phyloP scores from a whole-genome alignment of 2,888 invertebrate species.

The Netelia inedita region DNA sequence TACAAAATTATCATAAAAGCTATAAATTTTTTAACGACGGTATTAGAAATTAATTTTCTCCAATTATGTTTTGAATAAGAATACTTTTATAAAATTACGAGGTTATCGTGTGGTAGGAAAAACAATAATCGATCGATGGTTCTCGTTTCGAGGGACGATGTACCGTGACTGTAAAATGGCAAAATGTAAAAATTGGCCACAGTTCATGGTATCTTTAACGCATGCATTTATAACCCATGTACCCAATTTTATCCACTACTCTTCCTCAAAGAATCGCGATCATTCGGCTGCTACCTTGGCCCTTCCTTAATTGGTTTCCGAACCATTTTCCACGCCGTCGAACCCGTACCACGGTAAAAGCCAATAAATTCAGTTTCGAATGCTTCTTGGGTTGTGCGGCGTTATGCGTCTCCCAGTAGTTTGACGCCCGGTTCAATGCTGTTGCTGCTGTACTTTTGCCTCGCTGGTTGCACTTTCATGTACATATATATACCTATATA shows the following conservation, averaged over 20 bases:
- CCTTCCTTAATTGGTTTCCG: constrained; percentile 40
- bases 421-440: constrained; percentile 50
- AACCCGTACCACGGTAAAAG: constrained; percentile 10
- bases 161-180: neutral
- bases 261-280: constrained; percentile 40
- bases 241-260: constrained; percentile 6
- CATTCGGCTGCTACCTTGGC: constrained; percentile 35
- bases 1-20: too few species aligned
- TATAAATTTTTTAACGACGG: too few species aligned
- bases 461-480: constrained; percentile 18
- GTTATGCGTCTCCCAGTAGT: constrained; percentile 28
- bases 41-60: too few species aligned
- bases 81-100: too few species aligned
- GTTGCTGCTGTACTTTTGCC: constrained; percentile 32
- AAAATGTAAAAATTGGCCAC: neutral
- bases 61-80: too few species aligned
- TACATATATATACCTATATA: constrained; percentile 13
- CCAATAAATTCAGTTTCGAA: constrained; percentile 50
- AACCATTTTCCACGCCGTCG: constrained; percentile 54
- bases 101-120: too few species aligned
- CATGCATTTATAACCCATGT: neutral
- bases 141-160: neutral
- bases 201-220: neutral
- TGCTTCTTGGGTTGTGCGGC: constrained; percentile 29
- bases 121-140: neutral